phyloP scores from a whole-genome alignment of 2,113 vertebrate species.

The Heterotilapia buettikoferi region DNA sequence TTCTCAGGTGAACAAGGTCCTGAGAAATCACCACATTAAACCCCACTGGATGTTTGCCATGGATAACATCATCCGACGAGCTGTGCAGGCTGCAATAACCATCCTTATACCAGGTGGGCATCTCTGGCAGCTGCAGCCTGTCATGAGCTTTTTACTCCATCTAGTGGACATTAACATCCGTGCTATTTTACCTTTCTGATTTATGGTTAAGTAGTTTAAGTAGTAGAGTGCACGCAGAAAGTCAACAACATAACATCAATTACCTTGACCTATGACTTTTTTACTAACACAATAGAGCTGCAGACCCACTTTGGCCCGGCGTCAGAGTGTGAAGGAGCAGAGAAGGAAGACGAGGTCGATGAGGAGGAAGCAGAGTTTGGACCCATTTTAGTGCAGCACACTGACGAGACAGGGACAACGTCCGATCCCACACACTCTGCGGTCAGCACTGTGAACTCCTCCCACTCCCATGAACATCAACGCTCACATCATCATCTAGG shows the following conservation, averaged over 20 bases:
- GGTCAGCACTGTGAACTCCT: constrained; percentile 43
- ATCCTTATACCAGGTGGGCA: constrained; percentile 87
- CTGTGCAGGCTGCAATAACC: constrained; percentile 90
- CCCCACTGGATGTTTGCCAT: constrained; percentile 97
- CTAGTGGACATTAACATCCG: neutral
- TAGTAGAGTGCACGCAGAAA: fast-evolving
- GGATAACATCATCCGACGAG: constrained; percentile 90
- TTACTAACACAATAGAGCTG: constrained; percentile 72
- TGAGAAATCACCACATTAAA: constrained; percentile 89
- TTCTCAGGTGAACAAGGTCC: constrained; percentile 87
- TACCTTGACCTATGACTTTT: neutral
- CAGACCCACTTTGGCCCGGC: constrained; percentile 82
- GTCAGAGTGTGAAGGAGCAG: constrained; percentile 79
- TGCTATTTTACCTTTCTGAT: neutral
- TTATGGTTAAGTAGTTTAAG: neutral
- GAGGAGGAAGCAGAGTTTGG: constrained; percentile 69
- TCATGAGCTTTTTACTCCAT: neutral
- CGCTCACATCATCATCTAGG: constrained; percentile 71
- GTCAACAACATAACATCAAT: neutral
- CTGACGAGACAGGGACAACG: constrained; percentile 40
- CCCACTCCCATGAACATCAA: constrained; percentile 62
- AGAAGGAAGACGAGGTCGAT: constrained; percentile 80
- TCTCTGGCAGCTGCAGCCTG: neutral
- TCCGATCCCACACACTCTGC: constrained; percentile 1
- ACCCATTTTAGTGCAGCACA: constrained; percentile 25